Evolutionary conservation across 2,888 invertebrate genomes (phyloP).

Genomic region (Saturnia pavonia): DNA sequence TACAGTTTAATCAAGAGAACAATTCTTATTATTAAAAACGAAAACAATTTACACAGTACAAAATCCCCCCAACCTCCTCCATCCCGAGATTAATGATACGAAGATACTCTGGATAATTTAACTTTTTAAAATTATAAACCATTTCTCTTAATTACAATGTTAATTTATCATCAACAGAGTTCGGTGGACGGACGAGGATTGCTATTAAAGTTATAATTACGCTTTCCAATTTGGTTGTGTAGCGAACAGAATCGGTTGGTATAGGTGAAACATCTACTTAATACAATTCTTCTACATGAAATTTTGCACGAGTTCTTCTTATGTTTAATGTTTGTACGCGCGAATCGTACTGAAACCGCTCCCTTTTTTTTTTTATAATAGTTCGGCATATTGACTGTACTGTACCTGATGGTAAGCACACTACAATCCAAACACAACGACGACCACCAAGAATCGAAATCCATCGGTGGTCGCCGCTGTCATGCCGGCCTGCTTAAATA

Average conservation of each 20-base stretch:
- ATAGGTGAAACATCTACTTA: too few species aligned
- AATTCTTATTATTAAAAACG: background rate
- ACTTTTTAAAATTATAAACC: slow-evolving; percentile 10
- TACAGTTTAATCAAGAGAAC: too few species aligned
- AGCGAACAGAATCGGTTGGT: background rate
- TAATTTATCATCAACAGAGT: slow-evolving; percentile 3
- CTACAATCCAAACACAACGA: too few species aligned
- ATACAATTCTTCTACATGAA: background rate
- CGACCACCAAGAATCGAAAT: too few species aligned
- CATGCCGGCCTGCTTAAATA: too few species aligned
- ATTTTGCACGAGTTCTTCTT: too few species aligned
- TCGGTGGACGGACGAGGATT: background rate
- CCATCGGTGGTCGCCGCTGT: too few species aligned
- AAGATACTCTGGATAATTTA: background rate
- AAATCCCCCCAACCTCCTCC: background rate
- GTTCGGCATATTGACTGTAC: too few species aligned
- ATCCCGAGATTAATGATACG: slow-evolving; percentile 2
- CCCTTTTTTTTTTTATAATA: too few species aligned
- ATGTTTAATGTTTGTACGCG: too few species aligned
- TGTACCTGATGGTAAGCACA: too few species aligned
- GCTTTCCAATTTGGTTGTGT: background rate
- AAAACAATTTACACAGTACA: background rate
- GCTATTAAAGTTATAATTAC: background rate
- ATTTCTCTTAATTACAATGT: slow-evolving; percentile 3
- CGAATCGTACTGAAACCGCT: too few species aligned